Base-by-base conservation (phyloP, 2,797 vertebrate genomes). In the Rhodeus uyekii region DNA sequence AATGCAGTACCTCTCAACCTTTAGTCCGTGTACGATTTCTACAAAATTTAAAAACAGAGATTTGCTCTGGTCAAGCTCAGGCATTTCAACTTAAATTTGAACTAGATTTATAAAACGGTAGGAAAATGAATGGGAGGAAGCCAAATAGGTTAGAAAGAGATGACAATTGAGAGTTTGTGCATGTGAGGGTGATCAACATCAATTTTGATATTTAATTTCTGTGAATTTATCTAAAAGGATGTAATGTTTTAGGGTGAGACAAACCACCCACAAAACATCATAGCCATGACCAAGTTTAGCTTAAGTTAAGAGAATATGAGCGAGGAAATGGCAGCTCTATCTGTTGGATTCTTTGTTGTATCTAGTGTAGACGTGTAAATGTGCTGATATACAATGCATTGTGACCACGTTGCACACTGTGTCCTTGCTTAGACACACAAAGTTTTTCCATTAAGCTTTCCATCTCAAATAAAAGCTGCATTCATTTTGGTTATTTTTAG, bases 381-480 rank as follows among this genome's bases (percentile, higher is more conserved):
- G 7, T 42, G 27, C 22, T 29, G 39, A 67, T 7, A 42, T 12
- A 29, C 8, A 13, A 3, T 5, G 14, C 39, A 44, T 32, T 61
- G 24, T 38, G 44, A 48, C n/a, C n/a, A 64, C 12, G 5, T 29
- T 64, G 1, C 27, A 74, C 32, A 39, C 7, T 39, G 27, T 67
- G 32, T 13, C 24, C 2, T 67, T n/a, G n/a, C n/a, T n/a, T n/a
- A n/a, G n/a, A n/a, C n/a, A 58, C 48, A 42, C 18, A 76, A 32
- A 32, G 50, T 82, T 68, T 90, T 92, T 91, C 88, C 90, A 87
- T 85, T 86, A 46, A 81, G 80, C 83, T 67, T 75, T 82, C 13
- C 29, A 81, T 83, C 87, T 87, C 75, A 89, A 87, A 91, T 90
- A 86, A 89, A 90, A 84, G 72, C 38, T 74, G 76, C 81, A 88